Percentiles rank a stretch among this genome's conserved stretches.
phyloP scores from a whole-genome alignment of 2,113 vertebrate species.

The Gracilinanus agilis region DNA sequence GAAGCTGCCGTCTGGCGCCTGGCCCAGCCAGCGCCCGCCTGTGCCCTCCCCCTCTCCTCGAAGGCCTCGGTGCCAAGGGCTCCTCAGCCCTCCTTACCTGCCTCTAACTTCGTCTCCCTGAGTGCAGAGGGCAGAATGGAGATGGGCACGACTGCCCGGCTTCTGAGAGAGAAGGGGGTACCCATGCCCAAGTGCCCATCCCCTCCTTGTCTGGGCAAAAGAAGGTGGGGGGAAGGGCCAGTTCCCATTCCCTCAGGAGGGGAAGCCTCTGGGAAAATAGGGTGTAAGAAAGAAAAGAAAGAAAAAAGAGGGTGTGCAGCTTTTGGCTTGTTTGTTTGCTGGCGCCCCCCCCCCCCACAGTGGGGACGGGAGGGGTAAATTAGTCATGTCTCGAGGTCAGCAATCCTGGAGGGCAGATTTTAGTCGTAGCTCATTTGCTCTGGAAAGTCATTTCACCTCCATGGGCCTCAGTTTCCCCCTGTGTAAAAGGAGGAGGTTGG shows the following conservation, averaged over 20 bases:
- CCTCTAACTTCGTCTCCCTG: neutral
- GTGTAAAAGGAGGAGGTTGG: neutral
- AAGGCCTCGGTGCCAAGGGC: neutral
- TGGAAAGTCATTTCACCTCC: neutral
- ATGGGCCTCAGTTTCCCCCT: neutral
- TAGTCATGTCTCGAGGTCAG: neutral
- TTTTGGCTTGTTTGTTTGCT: neutral
- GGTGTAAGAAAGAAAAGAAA: neutral
- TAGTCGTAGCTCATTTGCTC: neutral
- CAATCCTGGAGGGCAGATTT: neutral
- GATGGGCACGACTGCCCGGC: neutral
- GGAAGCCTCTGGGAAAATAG: neutral
- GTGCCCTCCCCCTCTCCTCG: slow-evolving; percentile 15
- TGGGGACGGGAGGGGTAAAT: neutral
- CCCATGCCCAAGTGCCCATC: neutral
- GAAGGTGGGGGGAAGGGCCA: neutral
- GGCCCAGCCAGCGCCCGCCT: slow-evolving; percentile 58
- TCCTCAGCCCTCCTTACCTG: neutral
- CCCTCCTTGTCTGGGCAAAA: neutral
- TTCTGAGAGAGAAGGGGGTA: neutral
- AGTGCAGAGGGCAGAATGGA: neutral
- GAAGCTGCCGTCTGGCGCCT: slow-evolving; percentile 72
- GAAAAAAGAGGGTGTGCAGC: neutral
- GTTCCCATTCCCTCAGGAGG: neutral
- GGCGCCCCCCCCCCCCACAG: too few species aligned